These are phyloP conservation scores for Apodemus speciosus DNA, from an alignment of 2,113 vertebrate species.

Conservation along the genomic window DNA sequence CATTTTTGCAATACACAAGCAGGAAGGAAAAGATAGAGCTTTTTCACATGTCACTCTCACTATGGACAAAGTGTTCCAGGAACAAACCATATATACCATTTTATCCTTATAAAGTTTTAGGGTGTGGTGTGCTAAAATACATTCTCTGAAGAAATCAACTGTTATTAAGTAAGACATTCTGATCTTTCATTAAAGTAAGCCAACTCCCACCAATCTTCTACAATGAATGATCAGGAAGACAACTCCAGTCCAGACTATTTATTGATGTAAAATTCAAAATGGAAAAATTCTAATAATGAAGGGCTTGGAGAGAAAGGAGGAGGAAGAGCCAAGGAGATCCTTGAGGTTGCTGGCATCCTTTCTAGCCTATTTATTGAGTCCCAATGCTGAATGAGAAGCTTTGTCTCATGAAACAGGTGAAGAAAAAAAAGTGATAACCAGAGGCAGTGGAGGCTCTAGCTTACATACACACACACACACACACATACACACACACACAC, in stretches of 20 bases:
- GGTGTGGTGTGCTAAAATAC: neutral
- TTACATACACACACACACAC: too few species aligned
- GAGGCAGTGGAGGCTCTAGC: too few species aligned
- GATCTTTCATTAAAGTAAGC: neutral
- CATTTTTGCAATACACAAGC: neutral
- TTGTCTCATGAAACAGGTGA: neutral
- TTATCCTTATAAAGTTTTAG: constrained; percentile 34
- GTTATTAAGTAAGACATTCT: constrained; percentile 54
- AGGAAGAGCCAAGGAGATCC: neutral
- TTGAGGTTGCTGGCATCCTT: too few species aligned
- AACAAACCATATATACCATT: neutral
- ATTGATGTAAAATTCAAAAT: constrained; percentile 28
- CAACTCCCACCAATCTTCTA: neutral
- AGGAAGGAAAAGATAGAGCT: neutral
- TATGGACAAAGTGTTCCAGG: constrained; percentile 1
- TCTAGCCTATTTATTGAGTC: neutral
- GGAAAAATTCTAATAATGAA: neutral
- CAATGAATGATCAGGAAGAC: neutral
- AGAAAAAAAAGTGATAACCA: neutral
- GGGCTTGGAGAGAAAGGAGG: neutral
- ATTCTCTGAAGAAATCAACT: constrained; percentile 53
- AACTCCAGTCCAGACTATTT: neutral
- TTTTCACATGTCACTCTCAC: neutral
- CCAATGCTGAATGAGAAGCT: neutral
- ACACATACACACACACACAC: too few species aligned